These are phyloP conservation scores for Maniola hyperantus DNA, from an alignment of 2,888 invertebrate genomes.

Conservation along the genomic window DNA sequence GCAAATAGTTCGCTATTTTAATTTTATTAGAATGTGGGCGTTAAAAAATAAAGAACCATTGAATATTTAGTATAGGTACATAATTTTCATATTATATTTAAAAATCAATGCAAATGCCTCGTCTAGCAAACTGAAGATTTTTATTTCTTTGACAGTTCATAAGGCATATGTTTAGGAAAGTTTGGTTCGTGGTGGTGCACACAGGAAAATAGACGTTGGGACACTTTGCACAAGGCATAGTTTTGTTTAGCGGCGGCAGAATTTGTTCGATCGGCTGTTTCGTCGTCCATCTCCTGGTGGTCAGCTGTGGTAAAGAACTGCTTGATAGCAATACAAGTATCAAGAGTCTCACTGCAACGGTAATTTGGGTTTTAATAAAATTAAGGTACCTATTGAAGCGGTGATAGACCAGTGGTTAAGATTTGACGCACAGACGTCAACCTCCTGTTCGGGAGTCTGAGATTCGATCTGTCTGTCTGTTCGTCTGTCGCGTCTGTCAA, in stretches of 20 bases:
- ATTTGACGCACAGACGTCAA: too few species aligned
- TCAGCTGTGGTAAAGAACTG: constrained; percentile 8
- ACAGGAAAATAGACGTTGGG: constrained; percentile 51
- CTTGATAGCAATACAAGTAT: constrained; percentile 20
- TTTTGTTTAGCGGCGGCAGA: constrained; percentile 38
- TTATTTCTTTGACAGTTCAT: constrained; percentile 41
- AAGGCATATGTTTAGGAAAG: constrained; percentile 46
- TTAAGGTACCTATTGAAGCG: too few species aligned
- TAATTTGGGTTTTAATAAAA: background rate
- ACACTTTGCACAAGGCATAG: constrained; percentile 40
- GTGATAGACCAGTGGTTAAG: too few species aligned
- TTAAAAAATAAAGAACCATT: background rate
- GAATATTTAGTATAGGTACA: background rate
- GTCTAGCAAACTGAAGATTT: constrained; percentile 31
- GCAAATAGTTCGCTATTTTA: too few species aligned
- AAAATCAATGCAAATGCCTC: constrained; percentile 47
- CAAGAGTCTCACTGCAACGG: constrained; percentile 24
- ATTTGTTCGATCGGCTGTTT: constrained; percentile 22
- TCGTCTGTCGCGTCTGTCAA: too few species aligned
- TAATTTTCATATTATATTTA: too few species aligned
- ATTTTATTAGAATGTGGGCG: background rate
- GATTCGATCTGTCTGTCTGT: too few species aligned
- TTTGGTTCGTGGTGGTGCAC: constrained; percentile 44
- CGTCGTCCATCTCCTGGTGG: constrained; percentile 15
- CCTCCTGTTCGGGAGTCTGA: too few species aligned